These are phyloP conservation scores for Simalia tracyae DNA, from an alignment of 2,797 vertebrate genomes.

Conservation along the genomic window DNA sequence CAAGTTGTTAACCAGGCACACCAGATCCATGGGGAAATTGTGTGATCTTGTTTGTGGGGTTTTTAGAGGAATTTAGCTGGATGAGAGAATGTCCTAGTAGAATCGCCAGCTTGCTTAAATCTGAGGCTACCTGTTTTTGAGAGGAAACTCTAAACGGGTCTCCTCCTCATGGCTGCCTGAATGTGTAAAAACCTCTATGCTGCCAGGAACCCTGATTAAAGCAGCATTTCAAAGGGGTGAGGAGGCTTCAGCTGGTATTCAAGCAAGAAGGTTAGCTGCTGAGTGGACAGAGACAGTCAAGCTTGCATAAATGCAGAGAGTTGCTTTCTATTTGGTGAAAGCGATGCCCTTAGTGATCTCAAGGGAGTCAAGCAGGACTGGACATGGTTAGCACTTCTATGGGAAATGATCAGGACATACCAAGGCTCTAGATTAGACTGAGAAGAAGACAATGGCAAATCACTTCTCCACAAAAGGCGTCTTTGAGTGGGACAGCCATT, in stretches of 20 bases:
- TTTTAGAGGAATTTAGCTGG: neutral
- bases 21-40: neutral
- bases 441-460: neutral
- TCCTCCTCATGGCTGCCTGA: neutral
- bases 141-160: neutral
- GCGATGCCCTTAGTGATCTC: neutral
- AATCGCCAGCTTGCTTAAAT: neutral
- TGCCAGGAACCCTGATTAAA: neutral
- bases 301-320: neutral
- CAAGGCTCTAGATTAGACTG: neutral
- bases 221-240: neutral
- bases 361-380: neutral
- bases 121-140: neutral
- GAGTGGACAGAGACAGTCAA: neutral
- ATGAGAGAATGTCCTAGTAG: neutral
- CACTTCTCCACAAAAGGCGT: neutral
- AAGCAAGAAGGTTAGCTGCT: neutral
- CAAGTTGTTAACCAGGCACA: neutral
- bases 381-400: neutral
- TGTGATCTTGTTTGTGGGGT: neutral
- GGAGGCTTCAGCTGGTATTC: neutral
- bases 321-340: neutral
- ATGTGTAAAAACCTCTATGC: neutral
- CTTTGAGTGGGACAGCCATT: neutral
- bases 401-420: neutral